Evolutionary conservation across 2,113 vertebrate genomes (phyloP).

Genomic region (Clupea harengus): DNA sequence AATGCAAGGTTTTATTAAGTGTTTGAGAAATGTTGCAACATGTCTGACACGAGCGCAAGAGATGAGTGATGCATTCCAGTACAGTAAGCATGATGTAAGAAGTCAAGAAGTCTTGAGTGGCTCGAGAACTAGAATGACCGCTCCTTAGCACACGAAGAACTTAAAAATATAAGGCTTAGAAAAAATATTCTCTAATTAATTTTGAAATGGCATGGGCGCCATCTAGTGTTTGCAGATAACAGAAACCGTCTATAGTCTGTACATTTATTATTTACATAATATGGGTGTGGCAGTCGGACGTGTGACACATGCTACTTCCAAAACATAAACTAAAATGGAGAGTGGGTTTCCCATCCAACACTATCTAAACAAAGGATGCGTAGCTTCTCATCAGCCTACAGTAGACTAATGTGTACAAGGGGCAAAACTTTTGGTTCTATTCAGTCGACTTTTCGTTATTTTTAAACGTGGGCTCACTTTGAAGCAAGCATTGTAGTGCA

Average conservation of each 20-base stretch:
- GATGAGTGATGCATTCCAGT: background rate
- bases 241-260: background rate
- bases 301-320: background rate
- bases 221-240: background rate
- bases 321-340: background rate
- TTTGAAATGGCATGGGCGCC: background rate
- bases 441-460: too few relatives aligned
- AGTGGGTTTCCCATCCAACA: background rate
- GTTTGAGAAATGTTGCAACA: background rate
- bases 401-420: too few relatives aligned
- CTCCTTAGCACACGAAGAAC: background rate
- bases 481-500: too few relatives aligned
- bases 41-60: background rate
- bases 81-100: background rate
- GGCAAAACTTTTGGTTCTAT: too few relatives aligned
- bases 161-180: background rate
- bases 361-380: background rate
- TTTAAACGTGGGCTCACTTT: too few relatives aligned
- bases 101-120: background rate
- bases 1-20: background rate
- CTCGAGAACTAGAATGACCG: background rate
- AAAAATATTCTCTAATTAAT: background rate
- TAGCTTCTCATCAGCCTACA: too few relatives aligned
- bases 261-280: constrained; percentile 12
- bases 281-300: background rate